phyloP scores from a whole-genome alignment of 2,113 vertebrate genomes.

The Sinocyclocheilus anshuiensis region DNA sequence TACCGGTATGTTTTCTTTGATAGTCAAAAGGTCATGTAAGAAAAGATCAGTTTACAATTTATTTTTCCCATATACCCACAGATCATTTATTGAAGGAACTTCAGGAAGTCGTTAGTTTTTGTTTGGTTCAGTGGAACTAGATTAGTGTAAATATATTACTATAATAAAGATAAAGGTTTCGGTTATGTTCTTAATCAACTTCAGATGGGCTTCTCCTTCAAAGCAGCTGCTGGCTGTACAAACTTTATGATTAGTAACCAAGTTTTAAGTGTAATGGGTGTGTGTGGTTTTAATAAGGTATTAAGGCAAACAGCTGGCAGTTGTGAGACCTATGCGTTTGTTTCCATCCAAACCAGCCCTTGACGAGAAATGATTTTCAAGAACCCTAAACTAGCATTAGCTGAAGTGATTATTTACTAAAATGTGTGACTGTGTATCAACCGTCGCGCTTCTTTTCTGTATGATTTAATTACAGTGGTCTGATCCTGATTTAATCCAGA shows the following conservation, averaged over 20 bases:
- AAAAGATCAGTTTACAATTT: slow-evolving; percentile 9
- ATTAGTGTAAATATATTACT: slow-evolving; percentile 27
- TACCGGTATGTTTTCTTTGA: slow-evolving; percentile 36
- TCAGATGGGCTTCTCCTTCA: neutral
- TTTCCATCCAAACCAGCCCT: slow-evolving; percentile 16
- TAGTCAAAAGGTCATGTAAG: slow-evolving; percentile 33
- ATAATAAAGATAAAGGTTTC: slow-evolving; percentile 44
- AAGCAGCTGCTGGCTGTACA: slow-evolving; percentile 30
- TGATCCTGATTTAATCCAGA: slow-evolving; percentile 42
- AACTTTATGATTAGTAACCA: slow-evolving; percentile 38
- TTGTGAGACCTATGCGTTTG: slow-evolving; percentile 11
- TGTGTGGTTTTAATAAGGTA: slow-evolving; percentile 24
- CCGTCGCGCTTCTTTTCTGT: neutral
- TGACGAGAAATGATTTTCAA: neutral
- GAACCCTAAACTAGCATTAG: neutral
- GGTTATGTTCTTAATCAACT: slow-evolving; percentile 12
- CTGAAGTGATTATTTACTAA: neutral
- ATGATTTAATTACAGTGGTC: slow-evolving; percentile 25
- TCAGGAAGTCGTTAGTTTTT: slow-evolving; percentile 16
- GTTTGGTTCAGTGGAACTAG: slow-evolving; percentile 8
- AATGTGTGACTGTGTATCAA: slow-evolving; percentile 3
- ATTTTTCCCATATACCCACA: neutral
- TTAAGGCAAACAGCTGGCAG: slow-evolving; percentile 26
- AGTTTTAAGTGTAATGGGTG: slow-evolving; percentile 33
- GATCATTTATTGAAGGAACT: slow-evolving; percentile 8